Conservation (phyloP, 2,888 invertebrate genomes). For the Chloromyia formosa region DNA sequence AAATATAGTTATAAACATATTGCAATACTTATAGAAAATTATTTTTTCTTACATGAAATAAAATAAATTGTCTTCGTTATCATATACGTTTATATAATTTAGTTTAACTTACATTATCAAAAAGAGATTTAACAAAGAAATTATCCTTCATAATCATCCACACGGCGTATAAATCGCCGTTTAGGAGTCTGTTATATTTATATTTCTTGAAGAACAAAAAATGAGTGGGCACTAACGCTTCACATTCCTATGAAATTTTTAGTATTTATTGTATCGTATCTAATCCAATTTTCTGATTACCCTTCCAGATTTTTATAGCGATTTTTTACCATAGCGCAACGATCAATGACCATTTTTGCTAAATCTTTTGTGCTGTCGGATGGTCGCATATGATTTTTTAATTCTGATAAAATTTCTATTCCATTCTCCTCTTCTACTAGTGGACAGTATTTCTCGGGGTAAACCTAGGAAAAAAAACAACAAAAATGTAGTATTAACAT, state of each 20-base stretch:
- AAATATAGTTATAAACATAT: conserved; percentile 22
- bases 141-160: conserved; percentile 13
- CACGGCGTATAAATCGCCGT: conserved; percentile 1
- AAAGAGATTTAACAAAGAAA: conserved; percentile 31
- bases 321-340: conserved; percentile 65
- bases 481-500: conserved; percentile 44
- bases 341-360: conserved; percentile 73
- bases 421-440: conserved; percentile 90
- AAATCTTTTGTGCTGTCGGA: conserved; percentile 75
- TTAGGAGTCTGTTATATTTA: background rate
- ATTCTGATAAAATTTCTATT: conserved; percentile 73
- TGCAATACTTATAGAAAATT: conserved; percentile 34
- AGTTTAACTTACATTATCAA: conserved; percentile 39
- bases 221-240: conserved; percentile 5
- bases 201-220: conserved; percentile 19
- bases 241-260: background rate
- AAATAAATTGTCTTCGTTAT: conserved; percentile 18
- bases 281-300: conserved; percentile 50
- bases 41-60: conserved; percentile 14
- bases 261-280: background rate
- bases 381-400: conserved; percentile 71
- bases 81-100: conserved; percentile 34
- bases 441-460: conserved; percentile 87
- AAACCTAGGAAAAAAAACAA: conserved; percentile 67
- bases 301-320: conserved; percentile 59